Evolutionary conservation across 2,797 vertebrate genomes (phyloP).

Genomic region (Neosilurus hyrtlii): DNA sequence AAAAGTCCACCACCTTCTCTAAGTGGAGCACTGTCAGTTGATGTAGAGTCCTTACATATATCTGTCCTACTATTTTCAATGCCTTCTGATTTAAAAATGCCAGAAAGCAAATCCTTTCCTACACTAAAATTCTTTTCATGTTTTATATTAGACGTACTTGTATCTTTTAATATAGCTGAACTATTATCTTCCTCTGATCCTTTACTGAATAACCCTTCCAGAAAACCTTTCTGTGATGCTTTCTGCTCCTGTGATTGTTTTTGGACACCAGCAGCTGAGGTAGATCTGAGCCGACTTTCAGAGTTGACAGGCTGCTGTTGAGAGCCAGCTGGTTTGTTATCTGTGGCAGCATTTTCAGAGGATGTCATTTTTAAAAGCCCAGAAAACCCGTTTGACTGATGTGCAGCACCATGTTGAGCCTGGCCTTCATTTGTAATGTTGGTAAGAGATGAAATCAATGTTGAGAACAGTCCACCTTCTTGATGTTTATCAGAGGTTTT

Average conservation of each 20-base stretch:
- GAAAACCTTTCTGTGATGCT: not conserved
- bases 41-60: not conserved
- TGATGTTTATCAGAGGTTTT: conserved; percentile 63
- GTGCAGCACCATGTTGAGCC: conserved; percentile 53
- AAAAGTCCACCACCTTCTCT: conserved; percentile 69
- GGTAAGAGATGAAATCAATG: conserved; percentile 67
- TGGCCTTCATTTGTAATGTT: conserved; percentile 46
- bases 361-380: conserved; percentile 66
- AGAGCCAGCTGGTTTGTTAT: conserved; percentile 5
- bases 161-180: not conserved
- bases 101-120: not conserved
- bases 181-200: not conserved
- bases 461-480: conserved; percentile 69
- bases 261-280: not conserved
- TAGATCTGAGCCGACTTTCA: not conserved
- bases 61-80: not conserved
- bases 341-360: conserved; percentile 37
- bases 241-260: conserved; percentile 52
- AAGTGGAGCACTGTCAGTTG: conserved; percentile 33
- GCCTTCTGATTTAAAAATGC: not conserved
- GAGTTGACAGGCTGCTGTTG: conserved; percentile 13
- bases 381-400: conserved; percentile 69
- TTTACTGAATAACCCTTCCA: conserved; percentile 7
- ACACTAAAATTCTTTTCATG: not conserved
- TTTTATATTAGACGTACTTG: too few relatives aligned